Percentiles rank a stretch among this genome's conserved stretches.
Evolutionary conservation across 2,888 invertebrate species (phyloP).

Genomic region (Plagodis pulveraria): DNA sequence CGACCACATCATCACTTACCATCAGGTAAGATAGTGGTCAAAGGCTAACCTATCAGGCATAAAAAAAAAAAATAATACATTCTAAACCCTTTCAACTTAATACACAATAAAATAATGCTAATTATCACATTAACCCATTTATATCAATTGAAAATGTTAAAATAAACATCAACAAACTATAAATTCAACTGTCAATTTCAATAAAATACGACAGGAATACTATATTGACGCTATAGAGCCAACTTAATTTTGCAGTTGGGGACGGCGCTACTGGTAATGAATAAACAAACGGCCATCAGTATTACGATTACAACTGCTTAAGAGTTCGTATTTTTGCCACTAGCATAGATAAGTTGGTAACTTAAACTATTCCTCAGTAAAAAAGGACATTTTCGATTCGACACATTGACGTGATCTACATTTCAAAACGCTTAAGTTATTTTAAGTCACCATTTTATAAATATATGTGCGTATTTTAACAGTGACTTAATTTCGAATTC

Average conservation of each 20-base stretch:
- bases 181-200: constrained; percentile 17
- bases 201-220: constrained; percentile 31
- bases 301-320: too few relatives aligned
- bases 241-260: too few relatives aligned
- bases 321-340: too few relatives aligned
- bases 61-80: too few relatives aligned
- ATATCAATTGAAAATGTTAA: constrained; percentile 5
- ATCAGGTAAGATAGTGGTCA: too few relatives aligned
- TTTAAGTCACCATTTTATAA: constrained; percentile 1
- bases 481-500: constrained; percentile 28
- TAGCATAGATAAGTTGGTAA: neutral
- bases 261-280: too few relatives aligned
- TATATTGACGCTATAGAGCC: constrained; percentile 13
- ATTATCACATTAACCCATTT: constrained; percentile 4
- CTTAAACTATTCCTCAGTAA: constrained; percentile 25
- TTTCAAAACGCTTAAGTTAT: constrained; percentile 34
- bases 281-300: too few relatives aligned
- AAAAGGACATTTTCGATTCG: constrained; percentile 40
- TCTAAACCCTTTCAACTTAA: too few relatives aligned
- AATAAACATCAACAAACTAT: constrained; percentile 24
- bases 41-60: too few relatives aligned
- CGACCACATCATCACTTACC: too few relatives aligned
- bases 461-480: neutral
- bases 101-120: neutral
- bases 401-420: constrained; percentile 38